Base-by-base conservation (phyloP, 1,140 invertebrate genomes). In the Lepidurus couesii region DNA sequence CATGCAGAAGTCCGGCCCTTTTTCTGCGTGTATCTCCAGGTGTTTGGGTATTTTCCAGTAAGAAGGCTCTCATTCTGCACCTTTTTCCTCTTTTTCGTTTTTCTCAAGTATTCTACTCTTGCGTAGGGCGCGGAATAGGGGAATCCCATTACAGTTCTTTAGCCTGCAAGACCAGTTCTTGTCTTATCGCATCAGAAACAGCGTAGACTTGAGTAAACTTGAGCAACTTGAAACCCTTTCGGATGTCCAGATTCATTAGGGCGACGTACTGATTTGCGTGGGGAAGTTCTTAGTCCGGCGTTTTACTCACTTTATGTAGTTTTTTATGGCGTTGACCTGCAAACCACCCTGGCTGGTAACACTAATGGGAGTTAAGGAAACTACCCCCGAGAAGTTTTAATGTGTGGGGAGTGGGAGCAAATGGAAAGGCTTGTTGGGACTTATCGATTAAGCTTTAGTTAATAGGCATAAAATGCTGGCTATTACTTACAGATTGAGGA, bases 1-100 rank as follows among this genome's bases (percentile, higher is more conserved):
- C 53, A 65, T 65, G 53, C 53, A 65, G 4, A 65, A 65, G 53
- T 65, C 53, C 53, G 53, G 53, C 8, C 53, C 53, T 65, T 65
- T 47, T 65, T 65, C 53, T 65, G 53, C 53, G 53, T 65, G 16
- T 7, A 65, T 65, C 53, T 16, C 53, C 53, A 65, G 53, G 53
- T 65, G 53, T 65, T 65, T 65, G 21, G 53, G 53, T 65, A 65
- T 21, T 65, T 65, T 65, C 53, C 53, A 21, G 21, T 13, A n/a
- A 21, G 21, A 21, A 65, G 53, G 9, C 53, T 65, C 53, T 9
- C 53, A 21, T 65, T 65, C 21, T 65, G 53, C 53, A 13, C 21
- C 16, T 65, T 65, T 65, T 9, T 21, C 13, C 53, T 21, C 53
- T 7, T 13, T 65, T 65, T 21, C 53, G 53, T 7, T 65, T 65